phyloP scores from a whole-genome alignment of 2,113 vertebrate genomes.

The Oplegnathus fasciatus region DNA sequence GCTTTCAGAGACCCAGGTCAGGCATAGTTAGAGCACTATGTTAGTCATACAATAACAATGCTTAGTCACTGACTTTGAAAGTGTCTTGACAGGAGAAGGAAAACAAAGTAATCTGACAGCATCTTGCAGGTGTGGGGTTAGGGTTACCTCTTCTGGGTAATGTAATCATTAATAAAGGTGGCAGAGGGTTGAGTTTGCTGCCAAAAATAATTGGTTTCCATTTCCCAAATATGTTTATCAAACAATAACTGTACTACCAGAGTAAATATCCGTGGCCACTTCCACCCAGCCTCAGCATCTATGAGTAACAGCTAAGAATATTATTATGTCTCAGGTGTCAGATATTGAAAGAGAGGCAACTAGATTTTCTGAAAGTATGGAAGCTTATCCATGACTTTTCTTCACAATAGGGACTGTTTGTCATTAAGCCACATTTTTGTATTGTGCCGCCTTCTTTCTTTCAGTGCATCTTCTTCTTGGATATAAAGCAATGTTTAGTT shows the following conservation, averaged over 20 bases:
- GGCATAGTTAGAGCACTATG: fast-evolving
- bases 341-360: not conserved
- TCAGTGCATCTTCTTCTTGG: not conserved
- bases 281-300: not conserved
- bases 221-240: not conserved
- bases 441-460: not conserved
- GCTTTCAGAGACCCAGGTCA: not conserved
- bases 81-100: not conserved
- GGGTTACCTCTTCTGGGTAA: too few species aligned
- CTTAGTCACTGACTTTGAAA: not conserved
- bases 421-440: not conserved
- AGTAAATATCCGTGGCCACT: not conserved
- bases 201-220: not conserved
- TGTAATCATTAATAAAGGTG: not conserved
- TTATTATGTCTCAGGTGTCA: not conserved
- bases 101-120: not conserved
- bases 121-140: not conserved
- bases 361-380: not conserved
- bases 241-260: not conserved
- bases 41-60: not conserved
- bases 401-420: not conserved
- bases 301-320: not conserved
- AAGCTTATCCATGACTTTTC: not conserved
- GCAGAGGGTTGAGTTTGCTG: not conserved
- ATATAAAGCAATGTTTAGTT: not conserved